phyloP scores from a whole-genome alignment of 1,140 invertebrate species.

The Achatina immaculata region DNA sequence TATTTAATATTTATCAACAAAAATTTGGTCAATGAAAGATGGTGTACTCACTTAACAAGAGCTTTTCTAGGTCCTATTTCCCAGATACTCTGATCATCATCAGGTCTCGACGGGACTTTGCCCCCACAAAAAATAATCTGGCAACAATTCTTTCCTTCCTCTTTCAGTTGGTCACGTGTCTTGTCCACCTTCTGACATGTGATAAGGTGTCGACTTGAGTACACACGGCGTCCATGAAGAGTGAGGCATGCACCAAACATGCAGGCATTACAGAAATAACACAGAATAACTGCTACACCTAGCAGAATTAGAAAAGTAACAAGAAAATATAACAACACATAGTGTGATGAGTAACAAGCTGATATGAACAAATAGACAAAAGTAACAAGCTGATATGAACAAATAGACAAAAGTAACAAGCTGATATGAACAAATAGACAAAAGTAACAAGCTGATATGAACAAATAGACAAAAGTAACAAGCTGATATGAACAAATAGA shows the following conservation, averaged over 20 bases:
- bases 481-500: too few relatives aligned
- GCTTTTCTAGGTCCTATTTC: slow-evolving; percentile 44
- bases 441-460: too few relatives aligned
- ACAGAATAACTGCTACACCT: slow-evolving; percentile 92
- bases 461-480: too few relatives aligned
- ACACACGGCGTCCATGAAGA: slow-evolving; percentile 88
- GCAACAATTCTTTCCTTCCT: slow-evolving; percentile 36
- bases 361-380: too few relatives aligned
- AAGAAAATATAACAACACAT: too few relatives aligned
- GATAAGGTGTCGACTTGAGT: slow-evolving; percentile 86
- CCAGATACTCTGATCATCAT: slow-evolving; percentile 46
- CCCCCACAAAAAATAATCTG: slow-evolving; percentile 45
- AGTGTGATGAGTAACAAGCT: too few relatives aligned
- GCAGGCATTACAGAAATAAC: slow-evolving; percentile 94
- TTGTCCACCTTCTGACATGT: slow-evolving; percentile 73
- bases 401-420: too few relatives aligned
- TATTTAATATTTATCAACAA: too few relatives aligned
- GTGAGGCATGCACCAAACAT: slow-evolving; percentile 94
- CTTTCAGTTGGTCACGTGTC: slow-evolving; percentile 34
- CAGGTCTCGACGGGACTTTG: slow-evolving; percentile 20
- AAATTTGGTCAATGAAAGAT: too few relatives aligned
- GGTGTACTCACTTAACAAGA: neutral
- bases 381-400: too few relatives aligned
- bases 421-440: too few relatives aligned
- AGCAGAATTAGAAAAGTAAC: too few relatives aligned